Evolutionary conservation across 2,113 vertebrate species (phyloP).

Genomic region (Bufo bufo): DNA sequence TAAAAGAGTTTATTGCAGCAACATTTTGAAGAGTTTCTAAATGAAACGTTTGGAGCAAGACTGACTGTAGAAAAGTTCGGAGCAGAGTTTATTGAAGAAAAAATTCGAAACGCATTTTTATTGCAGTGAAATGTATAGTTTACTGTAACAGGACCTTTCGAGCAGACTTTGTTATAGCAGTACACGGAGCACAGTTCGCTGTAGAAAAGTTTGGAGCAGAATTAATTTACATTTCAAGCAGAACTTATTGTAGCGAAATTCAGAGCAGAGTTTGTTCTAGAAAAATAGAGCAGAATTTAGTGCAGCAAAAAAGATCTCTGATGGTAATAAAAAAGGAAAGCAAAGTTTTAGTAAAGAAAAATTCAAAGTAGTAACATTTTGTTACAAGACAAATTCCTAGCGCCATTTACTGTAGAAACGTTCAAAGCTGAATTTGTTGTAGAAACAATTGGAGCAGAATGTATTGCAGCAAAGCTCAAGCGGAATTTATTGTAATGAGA

Average conservation of each 20-base stretch:
- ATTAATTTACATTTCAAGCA: no score
- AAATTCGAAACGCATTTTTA: background rate
- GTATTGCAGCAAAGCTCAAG: background rate
- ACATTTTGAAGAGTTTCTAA: no score
- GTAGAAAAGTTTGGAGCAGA: background rate
- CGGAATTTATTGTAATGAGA: background rate
- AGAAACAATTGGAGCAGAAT: background rate
- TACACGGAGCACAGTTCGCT: no score
- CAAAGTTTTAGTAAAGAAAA: no score
- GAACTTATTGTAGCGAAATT: background rate
- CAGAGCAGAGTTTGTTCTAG: background rate
- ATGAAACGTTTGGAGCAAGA: no score
- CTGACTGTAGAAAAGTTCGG: background rate
- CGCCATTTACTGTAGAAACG: background rate
- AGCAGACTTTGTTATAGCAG: background rate
- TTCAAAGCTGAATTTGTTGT: no score
- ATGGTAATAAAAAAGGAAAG: no score
- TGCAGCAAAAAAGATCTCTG: no score
- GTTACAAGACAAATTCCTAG: background rate
- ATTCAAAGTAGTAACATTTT: background rate
- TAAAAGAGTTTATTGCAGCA: no score
- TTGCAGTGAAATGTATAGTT: background rate
- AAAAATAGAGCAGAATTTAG: no score
- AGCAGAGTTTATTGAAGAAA: background rate
- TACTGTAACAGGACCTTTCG: background rate